A percentile compares a stretch with the other conserved stretches of the same genome.
phyloP scores from a whole-genome alignment of 2,113 vertebrate genomes.

The Salvelinus sp. region DNA sequence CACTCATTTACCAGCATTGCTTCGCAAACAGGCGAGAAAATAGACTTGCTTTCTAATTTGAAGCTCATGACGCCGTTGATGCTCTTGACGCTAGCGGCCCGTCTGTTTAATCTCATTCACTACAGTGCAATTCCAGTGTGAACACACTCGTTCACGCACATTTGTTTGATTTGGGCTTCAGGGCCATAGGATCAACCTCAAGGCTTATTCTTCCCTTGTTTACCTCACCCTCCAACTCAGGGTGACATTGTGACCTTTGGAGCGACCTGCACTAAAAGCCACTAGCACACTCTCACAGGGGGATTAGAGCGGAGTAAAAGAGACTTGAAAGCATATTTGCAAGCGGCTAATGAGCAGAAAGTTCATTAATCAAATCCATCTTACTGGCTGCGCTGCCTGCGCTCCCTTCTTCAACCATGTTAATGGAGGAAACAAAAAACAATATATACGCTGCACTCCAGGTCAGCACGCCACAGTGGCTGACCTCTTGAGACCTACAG shows the following conservation, averaged over 20 bases:
- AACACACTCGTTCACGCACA: too few species aligned
- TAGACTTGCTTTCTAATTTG: too few species aligned
- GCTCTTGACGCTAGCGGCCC: too few species aligned
- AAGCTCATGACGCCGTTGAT: too few species aligned
- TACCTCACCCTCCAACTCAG: slow-evolving; percentile 55
- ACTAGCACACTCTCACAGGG: slow-evolving; percentile 51
- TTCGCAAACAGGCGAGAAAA: too few species aligned
- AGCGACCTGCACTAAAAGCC: slow-evolving; percentile 50
- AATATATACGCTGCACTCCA: background rate
- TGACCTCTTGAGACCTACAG: too few species aligned
- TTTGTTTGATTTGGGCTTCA: too few species aligned
- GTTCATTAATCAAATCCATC: slow-evolving; percentile 50
- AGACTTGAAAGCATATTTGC: slow-evolving; percentile 70
- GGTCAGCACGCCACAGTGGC: too few species aligned
- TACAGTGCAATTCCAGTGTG: too few species aligned
- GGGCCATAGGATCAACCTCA: too few species aligned
- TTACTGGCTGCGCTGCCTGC: slow-evolving; percentile 1
- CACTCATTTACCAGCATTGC: too few species aligned
- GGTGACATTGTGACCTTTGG: slow-evolving; percentile 67
- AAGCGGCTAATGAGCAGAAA: slow-evolving; percentile 58
- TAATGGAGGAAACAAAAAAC: background rate
- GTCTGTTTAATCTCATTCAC: too few species aligned
- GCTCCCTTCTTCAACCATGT: background rate
- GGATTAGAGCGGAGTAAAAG: slow-evolving; percentile 56
- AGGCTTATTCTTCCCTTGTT: slow-evolving; percentile 44